Evolutionary conservation across 1,140 invertebrate species (phyloP), one percentile per base, ranked within the genome.

Genomic region (Ditylenchus dipsaci): DNA sequence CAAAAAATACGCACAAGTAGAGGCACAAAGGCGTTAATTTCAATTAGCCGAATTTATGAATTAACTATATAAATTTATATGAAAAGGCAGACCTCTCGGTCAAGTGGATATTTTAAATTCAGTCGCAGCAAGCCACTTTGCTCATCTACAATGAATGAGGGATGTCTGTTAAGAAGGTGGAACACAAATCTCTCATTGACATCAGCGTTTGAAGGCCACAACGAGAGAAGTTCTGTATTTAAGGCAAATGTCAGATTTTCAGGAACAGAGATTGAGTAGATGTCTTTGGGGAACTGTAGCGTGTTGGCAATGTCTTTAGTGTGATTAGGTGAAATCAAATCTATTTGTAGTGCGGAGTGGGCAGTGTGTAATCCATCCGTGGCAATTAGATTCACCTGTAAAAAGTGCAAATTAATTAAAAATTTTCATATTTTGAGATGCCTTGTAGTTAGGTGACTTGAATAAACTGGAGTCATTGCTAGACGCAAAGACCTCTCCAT

Each of bases 311-410:
- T 8, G 3, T 7, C n/a, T 1, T 53, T 26, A 27, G 43, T 63
- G 11, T 47, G 29, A 13, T 30, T 56, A 5, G 23, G 5, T 15
- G 58, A 60, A 23, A 66, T 21, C 13, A 81, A 53, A 26, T 59
- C 53, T 29, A 79, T 62, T 26, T 59, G 17, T 3, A 78, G 71
- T 5, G 45, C 58, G 23, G 57, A 9, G 13, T 73, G 49, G 15
- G 69, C 59, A 11, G 65, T 63, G 29, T 81, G 76, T 13, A 75
- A 53, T 19, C 78, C 78, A 60, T 79, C 78, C 1, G 79, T 66
- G 1, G 71, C 77, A 15, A 67, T 49, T 8, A 81, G 47, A 33
- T 65, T 59, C n/a, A 80, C 23, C 68, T 78, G 45, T 57, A 75
- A 77, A 8, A 5, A n/a, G 3, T 3, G 19, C 29, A 61, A 26